Conservation (phyloP, 1,140 invertebrate genomes). For the Hormaphis cornu region DNA sequence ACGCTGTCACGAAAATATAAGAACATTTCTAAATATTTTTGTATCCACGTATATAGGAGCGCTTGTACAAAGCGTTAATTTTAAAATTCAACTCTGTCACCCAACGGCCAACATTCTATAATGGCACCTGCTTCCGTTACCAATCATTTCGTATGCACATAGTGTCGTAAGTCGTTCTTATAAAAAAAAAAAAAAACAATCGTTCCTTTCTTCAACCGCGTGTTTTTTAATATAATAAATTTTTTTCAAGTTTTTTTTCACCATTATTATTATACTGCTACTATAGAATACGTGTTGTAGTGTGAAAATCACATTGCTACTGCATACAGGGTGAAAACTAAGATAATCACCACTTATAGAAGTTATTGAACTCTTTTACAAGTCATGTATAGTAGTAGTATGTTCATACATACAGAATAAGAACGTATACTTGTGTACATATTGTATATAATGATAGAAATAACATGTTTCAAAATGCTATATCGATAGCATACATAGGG, state of each 20-base stretch:
- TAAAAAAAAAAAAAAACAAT: background rate
- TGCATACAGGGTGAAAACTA: no score
- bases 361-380: no score
- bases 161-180: background rate
- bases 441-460: no score
- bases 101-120: conserved; percentile 27
- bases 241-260: background rate
- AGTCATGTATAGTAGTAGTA: no score
- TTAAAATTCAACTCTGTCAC: conserved; percentile 29
- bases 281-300: no score
- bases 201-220: conserved; percentile 1
- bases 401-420: no score
- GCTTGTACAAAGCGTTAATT: conserved; percentile 31
- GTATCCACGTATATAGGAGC: background rate
- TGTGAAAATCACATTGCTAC: no score
- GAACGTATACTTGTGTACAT: no score
- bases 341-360: no score
- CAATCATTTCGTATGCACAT: conserved; percentile 17
- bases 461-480: no score
- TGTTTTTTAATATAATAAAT: conserved; percentile 5
- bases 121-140: conserved; percentile 28
- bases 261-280: background rate
- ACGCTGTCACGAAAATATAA: background rate
- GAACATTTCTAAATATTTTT: conserved; percentile 12
- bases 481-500: no score